Conservation (phyloP, 1,140 invertebrate species). For the Cydia strobilella region DNA sequence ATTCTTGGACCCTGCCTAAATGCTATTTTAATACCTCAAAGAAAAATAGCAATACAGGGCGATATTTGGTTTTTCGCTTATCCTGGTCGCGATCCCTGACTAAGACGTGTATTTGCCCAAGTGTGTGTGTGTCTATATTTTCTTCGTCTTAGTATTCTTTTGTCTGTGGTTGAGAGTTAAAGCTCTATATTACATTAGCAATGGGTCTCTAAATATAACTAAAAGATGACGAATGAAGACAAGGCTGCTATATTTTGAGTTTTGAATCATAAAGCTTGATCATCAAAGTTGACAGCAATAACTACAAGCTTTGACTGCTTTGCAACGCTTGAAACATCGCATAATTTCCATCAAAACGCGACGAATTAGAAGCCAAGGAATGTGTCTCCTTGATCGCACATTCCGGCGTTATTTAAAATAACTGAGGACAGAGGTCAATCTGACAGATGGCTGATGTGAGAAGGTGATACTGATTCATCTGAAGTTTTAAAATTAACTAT, state of each 20-base stretch:
- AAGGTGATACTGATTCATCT: background rate
- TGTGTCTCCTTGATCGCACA: constrained; percentile 3
- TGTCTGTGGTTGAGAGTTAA: too few relatives aligned
- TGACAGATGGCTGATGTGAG: background rate
- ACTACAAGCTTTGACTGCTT: constrained; percentile 21
- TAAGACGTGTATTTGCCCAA: too few relatives aligned
- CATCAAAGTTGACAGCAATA: constrained; percentile 1
- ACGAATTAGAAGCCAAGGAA: constrained; percentile 29
- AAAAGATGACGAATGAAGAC: background rate
- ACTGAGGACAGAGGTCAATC: constrained; percentile 1
- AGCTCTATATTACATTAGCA: too few relatives aligned
- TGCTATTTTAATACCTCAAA: too few relatives aligned
- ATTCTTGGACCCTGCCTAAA: too few relatives aligned
- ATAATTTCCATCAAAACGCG: background rate
- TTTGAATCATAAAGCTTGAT: constrained; percentile 13
- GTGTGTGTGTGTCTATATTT: too few relatives aligned
- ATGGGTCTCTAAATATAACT: too few relatives aligned
- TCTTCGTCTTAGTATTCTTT: too few relatives aligned
- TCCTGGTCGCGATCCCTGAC: too few relatives aligned
- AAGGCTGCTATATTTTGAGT: constrained; percentile 24
- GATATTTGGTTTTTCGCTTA: too few relatives aligned
- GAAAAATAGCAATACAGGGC: too few relatives aligned
- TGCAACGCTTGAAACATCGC: constrained; percentile 1
- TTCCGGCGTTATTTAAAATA: constrained; percentile 16
- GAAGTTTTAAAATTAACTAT: background rate